Conservation (phyloP, 2,113 vertebrate species). For the Nicator chloris region DNA sequence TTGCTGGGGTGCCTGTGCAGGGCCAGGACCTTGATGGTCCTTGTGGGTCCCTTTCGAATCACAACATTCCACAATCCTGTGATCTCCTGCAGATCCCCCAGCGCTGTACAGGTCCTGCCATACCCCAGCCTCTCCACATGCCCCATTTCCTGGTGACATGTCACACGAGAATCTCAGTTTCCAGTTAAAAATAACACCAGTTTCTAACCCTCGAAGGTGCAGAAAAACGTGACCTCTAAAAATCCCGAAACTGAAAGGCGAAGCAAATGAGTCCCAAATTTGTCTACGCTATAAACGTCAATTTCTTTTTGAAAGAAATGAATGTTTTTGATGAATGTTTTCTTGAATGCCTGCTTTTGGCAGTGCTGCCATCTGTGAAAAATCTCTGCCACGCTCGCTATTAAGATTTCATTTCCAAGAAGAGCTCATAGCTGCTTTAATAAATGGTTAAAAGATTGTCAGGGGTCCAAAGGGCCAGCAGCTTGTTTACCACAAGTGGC, state of each 20-base stretch:
- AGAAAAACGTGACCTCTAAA: slow-evolving; percentile 39
- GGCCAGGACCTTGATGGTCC: neutral
- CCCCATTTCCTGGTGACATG: neutral
- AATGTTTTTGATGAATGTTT: slow-evolving; percentile 66
- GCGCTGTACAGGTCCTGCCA: rapidly evolving
- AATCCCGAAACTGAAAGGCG: slow-evolving; percentile 39
- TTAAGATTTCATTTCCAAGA: slow-evolving; percentile 40
- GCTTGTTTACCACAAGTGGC: slow-evolving; percentile 39
- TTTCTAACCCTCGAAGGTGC: slow-evolving; percentile 13
- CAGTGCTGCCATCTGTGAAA: slow-evolving; percentile 63
- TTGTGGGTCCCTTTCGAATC: neutral
- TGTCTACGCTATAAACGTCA: slow-evolving; percentile 57
- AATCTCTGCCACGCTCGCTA: slow-evolving; percentile 38
- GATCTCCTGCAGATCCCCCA: neutral
- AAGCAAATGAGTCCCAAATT: slow-evolving; percentile 56
- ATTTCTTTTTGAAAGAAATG: slow-evolving; percentile 62
- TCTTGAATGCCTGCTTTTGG: slow-evolving; percentile 59
- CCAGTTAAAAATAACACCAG: slow-evolving; percentile 22
- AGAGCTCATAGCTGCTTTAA: neutral
- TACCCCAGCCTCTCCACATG: neutral
- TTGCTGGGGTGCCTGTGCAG: neutral
- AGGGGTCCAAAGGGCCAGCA: slow-evolving; percentile 30
- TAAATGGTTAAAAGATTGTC: slow-evolving; percentile 46
- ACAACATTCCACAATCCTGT: neutral
- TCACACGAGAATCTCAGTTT: neutral